Base-by-base conservation (phyloP, 2,888 invertebrate species). In the Drosophila aldrichi region DNA sequence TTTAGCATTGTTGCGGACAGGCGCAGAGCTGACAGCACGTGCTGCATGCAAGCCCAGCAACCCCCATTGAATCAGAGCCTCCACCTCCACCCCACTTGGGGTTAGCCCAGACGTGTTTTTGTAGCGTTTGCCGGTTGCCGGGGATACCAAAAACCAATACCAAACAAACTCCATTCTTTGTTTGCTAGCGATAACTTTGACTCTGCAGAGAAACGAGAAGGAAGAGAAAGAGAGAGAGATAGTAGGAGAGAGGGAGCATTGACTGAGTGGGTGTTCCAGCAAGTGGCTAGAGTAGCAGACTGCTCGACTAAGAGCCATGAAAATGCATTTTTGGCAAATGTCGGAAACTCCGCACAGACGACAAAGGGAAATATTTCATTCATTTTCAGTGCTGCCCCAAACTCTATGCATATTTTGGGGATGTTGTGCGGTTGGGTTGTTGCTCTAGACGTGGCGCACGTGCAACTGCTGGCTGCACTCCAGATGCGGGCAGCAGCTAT, bases 61-160 rank as follows among this genome's bases (percentile, higher is more conserved):
- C 87, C 82, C 80, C 68, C 68, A 44, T 9, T 10, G 8, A 29
- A 29, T 8, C 7, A 46, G 10, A 18, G 10, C 9, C 18, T 22
- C 72, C 36, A 34, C 40, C 18, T 18, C 48, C 18, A 63, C 36
- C 25, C 20, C 48, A 29, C 54, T 40, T 34, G 43, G 22, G 56
- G 41, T 22, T 54, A 32, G 29, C 43, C 77, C 81, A 84, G 88
- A 81, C 88, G 73, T 81, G 87, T 69, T 81, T 71, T 75, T 77
- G 70, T 69, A 62, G 48, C 73, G 61, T 78, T 86, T 76, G 80
- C 71, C 81, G 82, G 89, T 88, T 89, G 82, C 72, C 79, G 60
- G 60, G 70, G 75, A 67, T 74, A 88, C 87, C 63, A 41, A 75
- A 75, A 74, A 68, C 70, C 61, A 52, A 79, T 49, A 72, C 65